Evolutionary conservation across 2,888 invertebrate genomes (phyloP).

Genomic region (Strigamia crassipes): DNA sequence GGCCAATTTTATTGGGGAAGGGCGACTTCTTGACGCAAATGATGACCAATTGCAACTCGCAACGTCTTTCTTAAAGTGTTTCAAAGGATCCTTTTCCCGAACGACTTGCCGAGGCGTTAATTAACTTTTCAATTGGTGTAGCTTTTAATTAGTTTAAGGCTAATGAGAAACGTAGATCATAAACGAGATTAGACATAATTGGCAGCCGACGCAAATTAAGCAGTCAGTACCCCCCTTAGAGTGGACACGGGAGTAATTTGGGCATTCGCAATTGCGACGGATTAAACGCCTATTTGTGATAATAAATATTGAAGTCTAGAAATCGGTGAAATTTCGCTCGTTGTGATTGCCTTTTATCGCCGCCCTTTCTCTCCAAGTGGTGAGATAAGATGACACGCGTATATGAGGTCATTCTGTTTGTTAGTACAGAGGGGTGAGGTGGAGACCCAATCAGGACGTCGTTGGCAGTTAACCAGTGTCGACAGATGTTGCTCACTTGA

Average conservation of each 20-base stretch:
- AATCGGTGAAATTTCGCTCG: background rate
- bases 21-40: slow-evolving; percentile 1
- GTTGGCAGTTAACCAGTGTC: slow-evolving; percentile 42
- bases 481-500: slow-evolving; percentile 40
- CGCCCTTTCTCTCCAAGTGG: background rate
- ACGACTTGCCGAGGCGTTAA: background rate
- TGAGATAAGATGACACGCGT: slow-evolving; percentile 32
- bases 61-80: slow-evolving; percentile 3
- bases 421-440: background rate
- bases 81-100: too few species aligned
- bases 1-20: slow-evolving; percentile 1
- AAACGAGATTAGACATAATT: slow-evolving; percentile 31
- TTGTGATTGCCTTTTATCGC: background rate
- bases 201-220: background rate
- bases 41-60: slow-evolving; percentile 1
- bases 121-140: slow-evolving; percentile 5
- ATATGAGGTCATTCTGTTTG: slow-evolving; percentile 32
- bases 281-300: too few species aligned
- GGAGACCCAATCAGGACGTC: slow-evolving; percentile 28
- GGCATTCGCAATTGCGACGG: background rate
- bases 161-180: slow-evolving; percentile 12
- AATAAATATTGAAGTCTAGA: too few species aligned
- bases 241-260: background rate
- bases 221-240: background rate
- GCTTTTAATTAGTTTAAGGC: background rate